phyloP scores from a whole-genome alignment of 2,888 invertebrate genomes.

The Bellardia pandia region DNA sequence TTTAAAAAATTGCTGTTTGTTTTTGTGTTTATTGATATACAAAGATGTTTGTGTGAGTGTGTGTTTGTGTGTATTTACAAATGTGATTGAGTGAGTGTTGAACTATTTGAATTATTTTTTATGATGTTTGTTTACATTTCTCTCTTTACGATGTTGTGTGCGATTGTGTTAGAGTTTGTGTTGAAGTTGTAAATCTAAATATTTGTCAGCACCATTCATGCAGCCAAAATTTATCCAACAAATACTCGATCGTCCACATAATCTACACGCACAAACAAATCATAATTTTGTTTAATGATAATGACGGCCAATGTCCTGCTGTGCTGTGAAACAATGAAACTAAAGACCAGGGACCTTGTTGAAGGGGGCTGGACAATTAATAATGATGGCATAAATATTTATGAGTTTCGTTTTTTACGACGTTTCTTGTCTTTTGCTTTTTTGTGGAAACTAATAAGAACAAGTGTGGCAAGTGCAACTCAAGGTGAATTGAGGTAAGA shows the following conservation, averaged over 20 bases:
- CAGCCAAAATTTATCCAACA: neutral
- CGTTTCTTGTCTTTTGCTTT: slow-evolving; percentile 6
- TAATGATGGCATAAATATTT: slow-evolving; percentile 52
- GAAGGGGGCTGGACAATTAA: slow-evolving; percentile 34
- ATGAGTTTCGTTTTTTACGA: slow-evolving; percentile 44
- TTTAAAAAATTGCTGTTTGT: slow-evolving; percentile 29
- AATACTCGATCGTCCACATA: neutral
- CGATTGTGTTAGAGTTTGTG: slow-evolving; percentile 12
- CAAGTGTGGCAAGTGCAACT: slow-evolving; percentile 53
- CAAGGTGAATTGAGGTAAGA: slow-evolving; percentile 31
- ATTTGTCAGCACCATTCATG: slow-evolving; percentile 68
- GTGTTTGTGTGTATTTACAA: neutral
- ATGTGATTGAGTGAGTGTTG: neutral
- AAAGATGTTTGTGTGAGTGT: neutral
- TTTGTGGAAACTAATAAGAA: slow-evolving; percentile 26
- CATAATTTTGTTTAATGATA: slow-evolving; percentile 68
- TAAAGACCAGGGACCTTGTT: slow-evolving; percentile 43
- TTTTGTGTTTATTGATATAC: neutral
- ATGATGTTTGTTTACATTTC: slow-evolving; percentile 64
- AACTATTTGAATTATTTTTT: slow-evolving; percentile 46
- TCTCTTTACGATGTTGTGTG: slow-evolving; percentile 11
- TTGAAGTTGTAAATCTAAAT: slow-evolving; percentile 70
- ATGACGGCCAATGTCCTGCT: slow-evolving; percentile 62
- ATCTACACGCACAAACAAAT: slow-evolving; percentile 55
- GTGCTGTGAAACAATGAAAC: slow-evolving; percentile 33